Evolutionary conservation across 2,113 vertebrate genomes (phyloP).

Genomic region (Trematomus loennbergii): DNA sequence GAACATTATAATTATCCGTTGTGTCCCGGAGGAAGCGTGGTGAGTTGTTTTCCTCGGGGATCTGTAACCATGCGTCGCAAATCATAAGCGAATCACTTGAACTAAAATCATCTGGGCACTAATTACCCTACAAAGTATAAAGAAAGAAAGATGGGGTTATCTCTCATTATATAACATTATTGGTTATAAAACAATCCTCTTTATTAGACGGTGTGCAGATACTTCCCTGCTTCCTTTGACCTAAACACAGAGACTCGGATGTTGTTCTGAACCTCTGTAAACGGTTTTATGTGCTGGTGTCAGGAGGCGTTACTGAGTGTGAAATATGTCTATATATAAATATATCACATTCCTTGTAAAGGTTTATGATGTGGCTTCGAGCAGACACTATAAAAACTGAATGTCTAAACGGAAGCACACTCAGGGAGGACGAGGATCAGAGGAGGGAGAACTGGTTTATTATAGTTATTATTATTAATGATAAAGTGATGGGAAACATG

Average conservation of each 20-base stretch:
- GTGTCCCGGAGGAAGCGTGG: conserved; percentile 57
- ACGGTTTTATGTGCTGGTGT: conserved; percentile 37
- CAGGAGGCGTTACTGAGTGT: conserved; percentile 40
- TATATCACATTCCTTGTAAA: conserved; percentile 71
- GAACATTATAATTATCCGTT: conserved; percentile 63
- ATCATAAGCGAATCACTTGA: conserved; percentile 10
- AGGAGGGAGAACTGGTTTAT: conserved; percentile 18
- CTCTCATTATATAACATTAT: not conserved
- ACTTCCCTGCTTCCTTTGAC: conserved; percentile 34
- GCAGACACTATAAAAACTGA: conserved; percentile 72
- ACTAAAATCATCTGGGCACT: conserved; percentile 22
- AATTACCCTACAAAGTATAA: not conserved
- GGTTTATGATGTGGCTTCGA: conserved; percentile 59
- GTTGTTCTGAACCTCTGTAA: conserved; percentile 51
- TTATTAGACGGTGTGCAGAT: conserved; percentile 22
- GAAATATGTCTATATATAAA: no score
- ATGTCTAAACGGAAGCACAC: not conserved
- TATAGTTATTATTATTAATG: not conserved
- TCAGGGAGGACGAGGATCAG: conserved; percentile 3
- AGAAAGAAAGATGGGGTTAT: no score
- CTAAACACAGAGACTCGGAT: conserved; percentile 25
- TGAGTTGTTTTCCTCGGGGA: conserved; percentile 66
- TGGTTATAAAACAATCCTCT: not conserved
- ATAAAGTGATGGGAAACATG: conserved; percentile 34
- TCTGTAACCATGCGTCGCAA: conserved; percentile 17